Evolutionary conservation across 1,140 invertebrate species (phyloP), one percentile per base, ranked within the genome.

Genomic region (Lepidostoma basale): DNA sequence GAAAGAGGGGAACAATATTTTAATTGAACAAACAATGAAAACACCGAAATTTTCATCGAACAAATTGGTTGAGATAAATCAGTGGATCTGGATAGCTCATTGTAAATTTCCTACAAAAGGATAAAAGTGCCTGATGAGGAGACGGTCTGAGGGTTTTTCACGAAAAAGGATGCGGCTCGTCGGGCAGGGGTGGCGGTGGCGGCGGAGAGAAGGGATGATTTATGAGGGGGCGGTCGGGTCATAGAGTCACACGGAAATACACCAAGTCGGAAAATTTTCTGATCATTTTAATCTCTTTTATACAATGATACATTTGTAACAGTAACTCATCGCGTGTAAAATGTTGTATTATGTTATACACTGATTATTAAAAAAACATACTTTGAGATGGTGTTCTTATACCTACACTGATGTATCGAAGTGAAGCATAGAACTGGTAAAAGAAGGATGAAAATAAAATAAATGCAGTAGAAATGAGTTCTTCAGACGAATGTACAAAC

Each of bases 191-290:
- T 18, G 25, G 26, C 5, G 8, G 25, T n/a, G 47, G n/a, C n/a
- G 49, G n/a, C 2, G 26, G n/a, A 33, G n/a, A 28, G 26, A 25
- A 30, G n/a, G 49, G 26, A 54, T 54, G 49, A 54, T 54, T 54
- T 54, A 54, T 54, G 18, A 54, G 49, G 26, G 49, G 26, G 26
- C 49, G 49, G 49, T 30, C 6, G 25, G 49, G n/a, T 54, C 49
- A 16, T 23, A 22, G 45, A 23, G 33, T n/a, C 45, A 0, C 45
- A 23, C 45, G 5, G 45, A 3, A 49, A 10, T 23, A 22, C 18
- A n/a, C 45, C n/a, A n/a, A n/a, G n/a, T n/a, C n/a, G n/a, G n/a
- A n/a, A n/a, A n/a, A n/a, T n/a, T n/a, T n/a, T n/a, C n/a, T n/a
- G n/a, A n/a, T n/a, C n/a, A n/a, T n/a, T n/a, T n/a, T n/a, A n/a